Conservation (phyloP, 2,113 vertebrate species). For the Mastomys coucha region DNA sequence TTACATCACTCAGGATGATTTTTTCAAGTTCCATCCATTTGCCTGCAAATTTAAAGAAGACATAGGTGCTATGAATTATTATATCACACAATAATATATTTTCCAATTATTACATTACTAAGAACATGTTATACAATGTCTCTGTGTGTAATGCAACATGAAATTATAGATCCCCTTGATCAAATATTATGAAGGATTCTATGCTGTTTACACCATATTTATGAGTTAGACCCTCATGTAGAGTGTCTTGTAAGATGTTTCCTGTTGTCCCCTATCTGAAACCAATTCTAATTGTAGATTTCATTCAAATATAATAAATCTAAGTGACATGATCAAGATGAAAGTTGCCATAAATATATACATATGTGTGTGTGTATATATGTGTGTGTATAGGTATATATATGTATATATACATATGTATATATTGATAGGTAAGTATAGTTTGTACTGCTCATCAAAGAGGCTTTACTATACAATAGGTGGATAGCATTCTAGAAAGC, state of each 20-base stretch:
- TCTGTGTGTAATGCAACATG: background rate
- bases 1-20: too few species aligned
- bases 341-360: background rate
- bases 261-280: rapidly evolving
- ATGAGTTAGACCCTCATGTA: background rate
- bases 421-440: background rate
- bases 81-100: slow-evolving; percentile 13
- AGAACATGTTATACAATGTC: background rate
- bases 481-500: rapidly evolving
- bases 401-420: background rate
- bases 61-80: slow-evolving; percentile 4
- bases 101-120: background rate
- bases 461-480: background rate
- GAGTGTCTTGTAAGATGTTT: rapidly evolving
- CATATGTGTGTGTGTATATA: too few species aligned
- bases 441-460: background rate
- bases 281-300: background rate
- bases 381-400: too few species aligned
- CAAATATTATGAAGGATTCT: background rate
- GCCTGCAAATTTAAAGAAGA: too few species aligned
- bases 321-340: background rate
- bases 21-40: too few species aligned
- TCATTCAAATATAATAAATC: background rate
- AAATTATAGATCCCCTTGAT: background rate
- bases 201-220: background rate